These are phyloP conservation scores for Motacilla tschutschensis DNA, from an alignment of 2,113 vertebrate species.

Conservation along the genomic window DNA sequence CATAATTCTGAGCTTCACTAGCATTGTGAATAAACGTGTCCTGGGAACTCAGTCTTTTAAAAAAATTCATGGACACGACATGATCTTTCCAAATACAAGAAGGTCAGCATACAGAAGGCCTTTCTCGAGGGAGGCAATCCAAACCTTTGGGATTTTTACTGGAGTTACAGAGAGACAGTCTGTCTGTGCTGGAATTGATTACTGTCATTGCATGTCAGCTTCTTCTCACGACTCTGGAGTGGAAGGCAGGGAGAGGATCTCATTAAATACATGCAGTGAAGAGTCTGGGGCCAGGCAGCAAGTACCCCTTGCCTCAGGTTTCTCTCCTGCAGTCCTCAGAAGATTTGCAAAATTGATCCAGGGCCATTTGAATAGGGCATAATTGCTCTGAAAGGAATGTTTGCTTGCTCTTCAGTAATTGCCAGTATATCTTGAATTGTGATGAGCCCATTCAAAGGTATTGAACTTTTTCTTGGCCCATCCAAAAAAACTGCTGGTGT, in stretches of 20 bases:
- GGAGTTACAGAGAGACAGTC: conserved; percentile 14
- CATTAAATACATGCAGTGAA: conserved; percentile 28
- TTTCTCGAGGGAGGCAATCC: neutral
- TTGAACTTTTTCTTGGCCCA: neutral
- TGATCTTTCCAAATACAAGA: conserved; percentile 1
- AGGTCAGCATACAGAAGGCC: conserved; percentile 13
- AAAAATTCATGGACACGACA: neutral
- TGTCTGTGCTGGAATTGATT: conserved; percentile 62
- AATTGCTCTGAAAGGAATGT: conserved; percentile 13
- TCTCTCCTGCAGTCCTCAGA: conserved; percentile 1
- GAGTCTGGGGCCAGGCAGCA: neutral
- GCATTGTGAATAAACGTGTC: neutral
- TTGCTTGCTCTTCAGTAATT: neutral
- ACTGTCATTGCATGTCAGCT: conserved; percentile 56
- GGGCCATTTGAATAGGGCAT: neutral
- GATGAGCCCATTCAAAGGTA: neutral
- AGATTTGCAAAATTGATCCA: conserved; percentile 29
- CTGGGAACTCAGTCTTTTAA: neutral
- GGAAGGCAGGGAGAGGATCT: conserved; percentile 17
- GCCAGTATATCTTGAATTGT: neutral
- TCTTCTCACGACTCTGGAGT: neutral
- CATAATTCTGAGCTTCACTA: neutral
- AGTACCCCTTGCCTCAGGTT: neutral
- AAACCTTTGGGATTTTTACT: conserved; percentile 49
- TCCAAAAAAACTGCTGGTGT: neutral